Base-by-base conservation (phyloP, 2,888 invertebrate genomes). In the Lasioglossum villosulum region DNA sequence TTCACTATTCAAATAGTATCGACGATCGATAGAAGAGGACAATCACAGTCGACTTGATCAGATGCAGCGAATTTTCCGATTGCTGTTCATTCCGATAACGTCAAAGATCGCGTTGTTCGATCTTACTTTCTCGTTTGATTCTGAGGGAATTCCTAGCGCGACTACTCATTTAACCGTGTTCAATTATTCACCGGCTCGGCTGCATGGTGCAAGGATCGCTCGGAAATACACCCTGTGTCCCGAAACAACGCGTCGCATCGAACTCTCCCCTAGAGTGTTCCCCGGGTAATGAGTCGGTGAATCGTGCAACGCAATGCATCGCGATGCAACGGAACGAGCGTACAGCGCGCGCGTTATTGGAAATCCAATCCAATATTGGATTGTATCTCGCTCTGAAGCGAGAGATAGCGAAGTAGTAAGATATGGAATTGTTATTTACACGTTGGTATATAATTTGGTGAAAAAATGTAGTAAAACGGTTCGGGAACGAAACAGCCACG, bases 161-260 rank as follows among this genome's bases (percentile, higher is more conserved):
- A 73, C 73, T 73, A 48, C 48, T 73, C 48, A 19, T 73, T 73
- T 45, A 73, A 48, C 19, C 48, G 30, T 48, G 27, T 73, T 73
- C 73, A 73, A 73, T 48, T 48, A 73, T 73, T 73, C 73, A 73
- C 19, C 73, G n/a, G 4, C 16, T 52, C 45, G 45, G 19, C 48
- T 52, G 73, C 73, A 12, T 52, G 48, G 19, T 34, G 73, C 73
- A 30, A 14, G 70, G n/a, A 68, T 68, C 70, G 70, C 30, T 73
- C 37, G 30, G 37, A n/a, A 34, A 68, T 19, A 52, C n/a, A 73
- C 30, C 45, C 30, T 19, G 73, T 48, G 73, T 52, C 45, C 30
- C 48, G 48, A 34, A 48, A 34, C 73, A 48, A 73, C 73, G 73
- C n/a, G 14, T 71, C 39, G 34, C 71, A 45, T 1, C 70, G 16